phyloP scores from a whole-genome alignment of 1,140 invertebrate genomes.

The Papilio aristodemus region DNA sequence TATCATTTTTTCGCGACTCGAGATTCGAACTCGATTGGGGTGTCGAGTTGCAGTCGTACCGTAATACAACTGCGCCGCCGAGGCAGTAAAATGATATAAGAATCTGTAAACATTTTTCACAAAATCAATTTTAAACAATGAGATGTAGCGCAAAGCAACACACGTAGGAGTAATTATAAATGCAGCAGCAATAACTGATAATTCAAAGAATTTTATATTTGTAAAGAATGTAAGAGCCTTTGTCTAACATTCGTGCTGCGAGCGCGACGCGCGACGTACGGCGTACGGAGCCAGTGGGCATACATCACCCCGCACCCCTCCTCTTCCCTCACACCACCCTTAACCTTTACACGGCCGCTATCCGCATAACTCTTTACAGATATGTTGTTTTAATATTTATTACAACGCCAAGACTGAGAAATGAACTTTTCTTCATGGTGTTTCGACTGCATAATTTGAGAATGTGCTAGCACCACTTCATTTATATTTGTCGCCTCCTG shows the following conservation, averaged over 20 bases:
- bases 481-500: not conserved
- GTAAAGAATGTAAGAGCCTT: not conserved
- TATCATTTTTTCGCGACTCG: no score
- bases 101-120: no score
- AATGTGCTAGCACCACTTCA: not conserved
- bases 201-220: no score
- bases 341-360: not conserved
- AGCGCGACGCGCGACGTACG: not conserved
- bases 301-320: not conserved
- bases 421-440: slow-evolving; percentile 5
- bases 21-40: no score
- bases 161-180: no score
- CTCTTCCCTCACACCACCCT: not conserved
- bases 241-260: slow-evolving; percentile 7
- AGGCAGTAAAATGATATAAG: no score
- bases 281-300: not conserved
- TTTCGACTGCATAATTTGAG: slow-evolving; percentile 9
- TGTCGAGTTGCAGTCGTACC: no score
- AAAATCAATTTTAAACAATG: no score
- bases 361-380: slow-evolving; percentile 7
- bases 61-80: no score
- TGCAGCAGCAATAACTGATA: no score
- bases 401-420: not conserved
- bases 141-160: no score
- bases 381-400: slow-evolving; percentile 5